Evolutionary conservation across 2,888 invertebrate species (phyloP), one percentile per base, ranked within the genome.

Genomic region (Cryptocheilus praepositus): DNA sequence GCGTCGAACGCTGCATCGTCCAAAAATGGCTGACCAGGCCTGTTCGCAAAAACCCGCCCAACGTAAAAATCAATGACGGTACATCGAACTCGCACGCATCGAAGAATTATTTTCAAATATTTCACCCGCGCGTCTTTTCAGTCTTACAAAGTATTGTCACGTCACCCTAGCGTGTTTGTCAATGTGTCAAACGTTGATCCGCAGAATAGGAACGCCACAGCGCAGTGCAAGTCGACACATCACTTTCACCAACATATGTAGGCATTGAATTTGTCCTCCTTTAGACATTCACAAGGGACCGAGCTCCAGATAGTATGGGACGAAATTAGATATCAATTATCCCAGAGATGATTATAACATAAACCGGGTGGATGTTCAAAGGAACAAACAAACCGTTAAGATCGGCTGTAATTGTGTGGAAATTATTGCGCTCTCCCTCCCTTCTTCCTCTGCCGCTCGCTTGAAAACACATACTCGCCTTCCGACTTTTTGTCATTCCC

Each of bases 311-410:
- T 43, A 49, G 25, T 49, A 63, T 51, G 36, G 51, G 70, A 67
- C 79, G 72, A 81, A 79, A 79, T 79, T 76, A 79, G 82, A 80
- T 83, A 83, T 84, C 81, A 84, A 84, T 84, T 83, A 84, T 81
- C 75, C 64, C 56, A 57, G 13, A 67, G 76, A 83, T 83, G 80
- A 85, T 83, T 83, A 81, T 77, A 83, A 81, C 77, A 76, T 79
- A 74, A 80, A 77, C 68, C 71, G 73, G 77, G 73, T 74, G 67
- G 68, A 67, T 61, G 59, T 79, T 76, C 71, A 74, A 76, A 72
- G 72, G 71, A 79, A 77, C 78, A 84, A 85, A 85, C 81, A 83
- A 77, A 84, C 82, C 79, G 82, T 84, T 83, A 82, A 74, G 73
- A 74, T 67, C 68, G 73, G 60, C 76, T 73, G 78, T 84, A 83